Conservation (phyloP, 2,888 invertebrate species). For the Baronia brevicornis region DNA sequence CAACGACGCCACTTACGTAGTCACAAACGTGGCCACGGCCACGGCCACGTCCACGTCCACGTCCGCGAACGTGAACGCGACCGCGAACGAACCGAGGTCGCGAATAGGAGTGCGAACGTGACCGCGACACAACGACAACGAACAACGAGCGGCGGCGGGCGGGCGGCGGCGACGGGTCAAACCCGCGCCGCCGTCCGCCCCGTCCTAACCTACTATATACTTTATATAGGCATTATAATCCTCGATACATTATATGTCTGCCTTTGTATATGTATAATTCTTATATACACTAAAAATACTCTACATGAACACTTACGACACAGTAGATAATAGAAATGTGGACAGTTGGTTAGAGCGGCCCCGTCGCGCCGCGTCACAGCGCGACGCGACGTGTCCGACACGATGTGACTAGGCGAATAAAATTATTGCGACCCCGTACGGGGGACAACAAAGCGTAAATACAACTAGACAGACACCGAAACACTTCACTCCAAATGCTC, state of each 20-base stretch:
- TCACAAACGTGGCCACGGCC: slow-evolving; percentile 11
- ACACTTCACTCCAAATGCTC: too few species aligned
- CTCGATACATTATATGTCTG: slow-evolving; percentile 45
- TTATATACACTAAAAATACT: slow-evolving; percentile 65
- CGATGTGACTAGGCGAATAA: slow-evolving; percentile 67
- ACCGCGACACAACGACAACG: slow-evolving; percentile 14
- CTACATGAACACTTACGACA: slow-evolving; percentile 70
- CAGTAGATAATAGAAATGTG: slow-evolving; percentile 63
- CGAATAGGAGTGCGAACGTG: slow-evolving; percentile 6
- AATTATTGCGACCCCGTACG: slow-evolving; percentile 47
- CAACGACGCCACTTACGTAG: too few species aligned
- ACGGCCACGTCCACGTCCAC: slow-evolving; percentile 15
- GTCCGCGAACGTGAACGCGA: slow-evolving; percentile 6
- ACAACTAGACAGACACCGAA: slow-evolving; percentile 46
- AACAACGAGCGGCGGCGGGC: slow-evolving; percentile 11
- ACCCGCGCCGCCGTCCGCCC: slow-evolving; percentile 21
- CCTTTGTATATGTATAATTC: slow-evolving; percentile 59
- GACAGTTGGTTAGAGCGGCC: slow-evolving; percentile 59
- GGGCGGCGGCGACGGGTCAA: slow-evolving; percentile 16
- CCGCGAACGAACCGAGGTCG: slow-evolving; percentile 11
- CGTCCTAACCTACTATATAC: slow-evolving; percentile 23
- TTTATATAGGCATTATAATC: slow-evolving; percentile 31
- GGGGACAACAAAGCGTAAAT: slow-evolving; percentile 59
- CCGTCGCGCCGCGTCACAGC: slow-evolving; percentile 38
- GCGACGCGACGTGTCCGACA: slow-evolving; percentile 45